Percentiles rank a stretch among this genome's conserved stretches.
Conservation (phyloP, 2,113 vertebrate genomes). For the Fulmarus glacialis region DNA sequence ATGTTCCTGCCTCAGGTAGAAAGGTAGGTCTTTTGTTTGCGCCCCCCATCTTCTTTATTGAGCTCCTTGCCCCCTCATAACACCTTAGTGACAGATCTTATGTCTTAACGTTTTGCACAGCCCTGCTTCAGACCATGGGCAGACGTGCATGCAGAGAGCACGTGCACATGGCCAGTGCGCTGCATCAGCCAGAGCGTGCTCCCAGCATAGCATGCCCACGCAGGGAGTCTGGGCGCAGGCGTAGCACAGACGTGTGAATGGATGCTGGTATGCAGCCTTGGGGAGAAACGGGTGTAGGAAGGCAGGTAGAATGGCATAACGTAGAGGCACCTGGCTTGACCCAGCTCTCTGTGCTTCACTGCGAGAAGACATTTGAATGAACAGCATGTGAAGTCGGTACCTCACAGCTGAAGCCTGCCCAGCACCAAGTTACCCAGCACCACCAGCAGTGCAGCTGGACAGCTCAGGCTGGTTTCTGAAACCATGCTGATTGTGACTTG, state of each 20-base stretch:
- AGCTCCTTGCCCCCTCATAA: not conserved
- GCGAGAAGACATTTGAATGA: not conserved
- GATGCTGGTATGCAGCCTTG: not conserved
- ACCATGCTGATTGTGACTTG: not conserved
- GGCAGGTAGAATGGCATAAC: not conserved
- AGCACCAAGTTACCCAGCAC: not conserved
- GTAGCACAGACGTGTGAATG: fast-evolving
- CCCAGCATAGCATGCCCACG: not conserved
- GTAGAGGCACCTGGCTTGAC: not conserved
- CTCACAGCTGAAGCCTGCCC: not conserved
- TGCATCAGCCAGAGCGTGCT: fast-evolving
- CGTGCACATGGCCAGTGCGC: fast-evolving
- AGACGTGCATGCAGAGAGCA: not conserved
- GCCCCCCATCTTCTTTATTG: not conserved
- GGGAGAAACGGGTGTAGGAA: not conserved
- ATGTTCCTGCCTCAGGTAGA: not conserved
- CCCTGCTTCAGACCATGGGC: not conserved
- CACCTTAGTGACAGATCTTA: not conserved
- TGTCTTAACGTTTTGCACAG: not conserved
- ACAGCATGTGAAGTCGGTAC: not conserved
- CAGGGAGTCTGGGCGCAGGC: fast-evolving
- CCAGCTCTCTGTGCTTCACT: not conserved
- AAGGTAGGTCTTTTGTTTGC: not conserved
- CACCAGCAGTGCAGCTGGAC: not conserved
- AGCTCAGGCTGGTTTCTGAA: not conserved